Conservation (phyloP, 2,888 invertebrate genomes). For the Lydus trimaculatus region DNA sequence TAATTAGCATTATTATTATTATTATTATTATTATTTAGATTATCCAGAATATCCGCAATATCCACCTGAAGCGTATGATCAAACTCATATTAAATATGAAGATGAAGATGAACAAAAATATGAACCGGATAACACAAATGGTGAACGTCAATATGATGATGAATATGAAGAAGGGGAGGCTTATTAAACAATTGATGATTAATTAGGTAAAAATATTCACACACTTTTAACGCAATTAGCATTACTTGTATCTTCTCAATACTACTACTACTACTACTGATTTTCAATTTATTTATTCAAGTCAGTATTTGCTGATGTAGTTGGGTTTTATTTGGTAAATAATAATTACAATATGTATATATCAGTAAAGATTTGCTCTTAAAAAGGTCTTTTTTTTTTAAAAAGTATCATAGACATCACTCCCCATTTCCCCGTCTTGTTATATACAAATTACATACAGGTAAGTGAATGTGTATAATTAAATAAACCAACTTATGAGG, state of each 20-base stretch:
- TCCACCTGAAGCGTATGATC: slow-evolving; percentile 66
- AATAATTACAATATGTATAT: slow-evolving; percentile 7
- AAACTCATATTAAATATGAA: slow-evolving; percentile 73
- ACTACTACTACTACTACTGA: neutral
- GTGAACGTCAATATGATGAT: slow-evolving; percentile 59
- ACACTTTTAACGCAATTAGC: neutral
- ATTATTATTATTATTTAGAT: slow-evolving; percentile 61
- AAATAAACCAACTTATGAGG: too few relatives aligned
- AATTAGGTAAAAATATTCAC: neutral
- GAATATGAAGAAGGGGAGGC: slow-evolving; percentile 61
- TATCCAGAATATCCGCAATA: slow-evolving; percentile 76
- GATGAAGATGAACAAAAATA: slow-evolving; percentile 78
- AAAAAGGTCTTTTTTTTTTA: too few relatives aligned
- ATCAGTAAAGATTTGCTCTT: neutral
- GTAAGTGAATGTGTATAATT: too few relatives aligned
- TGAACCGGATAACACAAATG: slow-evolving; percentile 66
- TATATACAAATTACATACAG: neutral
- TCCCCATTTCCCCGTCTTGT: neutral
- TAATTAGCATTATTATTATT: too few relatives aligned
- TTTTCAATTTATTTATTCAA: neutral
- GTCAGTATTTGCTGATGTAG: neutral
- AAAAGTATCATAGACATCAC: too few relatives aligned
- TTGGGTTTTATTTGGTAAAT: neutral
- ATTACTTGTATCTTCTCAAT: slow-evolving; percentile 5
- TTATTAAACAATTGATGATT: slow-evolving; percentile 46